These are phyloP conservation scores for Ptilodon capucinus DNA, from an alignment of 2,888 invertebrate species.

Conservation along the genomic window DNA sequence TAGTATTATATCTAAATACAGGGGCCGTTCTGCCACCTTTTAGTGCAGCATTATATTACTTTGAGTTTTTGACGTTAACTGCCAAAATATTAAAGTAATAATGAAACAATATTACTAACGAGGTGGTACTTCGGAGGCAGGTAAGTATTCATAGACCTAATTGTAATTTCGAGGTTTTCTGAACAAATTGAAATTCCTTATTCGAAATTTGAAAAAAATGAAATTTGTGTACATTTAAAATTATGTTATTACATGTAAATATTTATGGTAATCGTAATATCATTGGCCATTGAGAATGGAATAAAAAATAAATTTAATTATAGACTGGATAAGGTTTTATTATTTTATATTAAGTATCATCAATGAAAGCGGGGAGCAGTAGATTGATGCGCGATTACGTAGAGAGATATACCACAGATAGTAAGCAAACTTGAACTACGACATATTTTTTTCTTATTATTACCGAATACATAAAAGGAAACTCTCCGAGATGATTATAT, in stretches of 20 bases:
- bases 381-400: too few species aligned
- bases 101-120: too few species aligned
- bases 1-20: slow-evolving; percentile 47
- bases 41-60: too few species aligned
- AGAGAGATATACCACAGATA: too few species aligned
- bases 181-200: slow-evolving; percentile 25
- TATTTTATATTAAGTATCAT: background rate
- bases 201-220: slow-evolving; percentile 22
- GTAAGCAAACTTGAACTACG: too few species aligned
- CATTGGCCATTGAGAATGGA: slow-evolving; percentile 30
- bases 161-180: slow-evolving; percentile 32
- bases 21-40: slow-evolving; percentile 50
- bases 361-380: too few species aligned
- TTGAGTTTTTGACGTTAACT: too few species aligned
- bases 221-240: slow-evolving; percentile 8
- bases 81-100: too few species aligned
- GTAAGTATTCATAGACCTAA: slow-evolving; percentile 45
- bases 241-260: slow-evolving; percentile 29
- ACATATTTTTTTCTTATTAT: too few species aligned
- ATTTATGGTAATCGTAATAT: slow-evolving; percentile 15
- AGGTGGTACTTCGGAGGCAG: too few species aligned
- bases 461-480: too few species aligned
- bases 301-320: slow-evolving; percentile 6
- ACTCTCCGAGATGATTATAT: too few species aligned
- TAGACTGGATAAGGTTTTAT: background rate